These are phyloP conservation scores for Melikaiella ostensackeni DNA, from an alignment of 2,888 invertebrate species.

Conservation along the genomic window DNA sequence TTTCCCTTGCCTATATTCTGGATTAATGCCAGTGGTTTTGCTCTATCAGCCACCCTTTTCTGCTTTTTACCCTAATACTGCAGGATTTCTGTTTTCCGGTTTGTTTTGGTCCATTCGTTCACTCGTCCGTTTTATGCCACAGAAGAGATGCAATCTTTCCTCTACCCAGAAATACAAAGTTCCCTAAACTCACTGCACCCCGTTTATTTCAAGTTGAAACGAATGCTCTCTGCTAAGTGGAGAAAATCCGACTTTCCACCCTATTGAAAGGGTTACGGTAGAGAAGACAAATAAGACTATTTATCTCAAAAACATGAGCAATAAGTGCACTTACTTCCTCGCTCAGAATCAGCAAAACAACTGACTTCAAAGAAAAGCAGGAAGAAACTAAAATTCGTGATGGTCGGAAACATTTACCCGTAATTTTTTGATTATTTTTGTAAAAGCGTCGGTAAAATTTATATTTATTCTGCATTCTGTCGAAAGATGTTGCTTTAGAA, in stretches of 20 bases:
- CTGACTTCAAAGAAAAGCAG: background rate
- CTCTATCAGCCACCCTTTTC: slow-evolving; percentile 38
- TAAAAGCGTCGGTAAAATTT: too few species aligned
- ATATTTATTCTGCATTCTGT: too few species aligned
- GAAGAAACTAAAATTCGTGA: background rate
- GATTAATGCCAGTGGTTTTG: slow-evolving; percentile 70
- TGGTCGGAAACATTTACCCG: too few species aligned
- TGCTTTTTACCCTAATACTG: slow-evolving; percentile 1
- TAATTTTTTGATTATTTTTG: too few species aligned
- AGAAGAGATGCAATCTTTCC: slow-evolving; percentile 18
- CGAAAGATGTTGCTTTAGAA: too few species aligned
- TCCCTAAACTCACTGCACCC: slow-evolving; percentile 7
- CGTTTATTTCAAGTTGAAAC: slow-evolving; percentile 19
- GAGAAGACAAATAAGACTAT: slow-evolving; percentile 25
- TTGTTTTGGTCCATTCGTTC: slow-evolving; percentile 12
- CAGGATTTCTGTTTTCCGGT: slow-evolving; percentile 20
- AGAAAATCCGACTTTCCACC: slow-evolving; percentile 4
- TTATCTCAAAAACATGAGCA: slow-evolving; percentile 15
- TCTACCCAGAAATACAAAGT: slow-evolving; percentile 13
- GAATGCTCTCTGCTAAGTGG: background rate
- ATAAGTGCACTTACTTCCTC: background rate
- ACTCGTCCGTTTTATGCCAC: background rate
- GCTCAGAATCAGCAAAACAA: background rate
- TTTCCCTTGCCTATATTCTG: slow-evolving; percentile 60
- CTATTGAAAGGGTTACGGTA: background rate